Evolutionary conservation across 2,797 vertebrate species (phyloP).

Genomic region (Carcharodon carcharias): DNA sequence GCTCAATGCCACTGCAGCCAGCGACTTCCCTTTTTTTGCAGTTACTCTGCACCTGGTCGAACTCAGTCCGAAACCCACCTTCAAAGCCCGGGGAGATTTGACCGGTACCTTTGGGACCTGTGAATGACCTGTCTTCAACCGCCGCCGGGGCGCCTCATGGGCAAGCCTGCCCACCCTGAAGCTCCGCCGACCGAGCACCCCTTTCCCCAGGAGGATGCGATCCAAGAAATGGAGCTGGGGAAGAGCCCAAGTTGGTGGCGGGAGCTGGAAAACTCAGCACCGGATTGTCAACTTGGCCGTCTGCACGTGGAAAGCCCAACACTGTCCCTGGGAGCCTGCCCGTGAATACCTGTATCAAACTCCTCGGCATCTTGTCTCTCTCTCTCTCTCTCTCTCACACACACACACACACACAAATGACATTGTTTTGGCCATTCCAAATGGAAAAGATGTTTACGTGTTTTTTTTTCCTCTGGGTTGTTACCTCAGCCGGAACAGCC

Average conservation of each 20-base stretch:
- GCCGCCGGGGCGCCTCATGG: conserved; percentile 17
- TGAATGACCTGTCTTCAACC: background rate
- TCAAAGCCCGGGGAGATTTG: conserved; percentile 39
- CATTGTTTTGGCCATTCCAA: conserved; percentile 45
- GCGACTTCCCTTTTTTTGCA: background rate
- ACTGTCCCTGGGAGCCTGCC: background rate
- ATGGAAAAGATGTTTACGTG: conserved; percentile 46
- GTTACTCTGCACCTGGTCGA: background rate
- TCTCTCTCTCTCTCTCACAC: too few species aligned
- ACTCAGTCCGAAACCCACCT: background rate
- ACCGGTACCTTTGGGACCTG: conserved; percentile 37
- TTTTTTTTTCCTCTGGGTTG: conserved; percentile 44
- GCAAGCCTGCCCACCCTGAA: conserved; percentile 37
- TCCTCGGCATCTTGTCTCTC: conserved; percentile 49
- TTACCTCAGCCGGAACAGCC: conserved; percentile 51
- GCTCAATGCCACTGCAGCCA: background rate
- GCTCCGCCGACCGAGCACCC: conserved; percentile 25
- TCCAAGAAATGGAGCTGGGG: conserved; percentile 40
- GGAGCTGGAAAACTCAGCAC: conserved; percentile 44
- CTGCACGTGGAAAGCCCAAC: background rate
- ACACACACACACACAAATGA: conserved; percentile 50
- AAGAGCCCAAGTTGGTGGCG: conserved; percentile 40
- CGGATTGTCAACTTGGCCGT: background rate
- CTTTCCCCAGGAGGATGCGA: conserved; percentile 38
- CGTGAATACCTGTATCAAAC: conserved; percentile 48